Percentiles rank a stretch among this genome's conserved stretches.
These are phyloP conservation scores for Hypselothyrea guttata DNA, from an alignment of 2,888 invertebrate species.

Conservation along the genomic window DNA sequence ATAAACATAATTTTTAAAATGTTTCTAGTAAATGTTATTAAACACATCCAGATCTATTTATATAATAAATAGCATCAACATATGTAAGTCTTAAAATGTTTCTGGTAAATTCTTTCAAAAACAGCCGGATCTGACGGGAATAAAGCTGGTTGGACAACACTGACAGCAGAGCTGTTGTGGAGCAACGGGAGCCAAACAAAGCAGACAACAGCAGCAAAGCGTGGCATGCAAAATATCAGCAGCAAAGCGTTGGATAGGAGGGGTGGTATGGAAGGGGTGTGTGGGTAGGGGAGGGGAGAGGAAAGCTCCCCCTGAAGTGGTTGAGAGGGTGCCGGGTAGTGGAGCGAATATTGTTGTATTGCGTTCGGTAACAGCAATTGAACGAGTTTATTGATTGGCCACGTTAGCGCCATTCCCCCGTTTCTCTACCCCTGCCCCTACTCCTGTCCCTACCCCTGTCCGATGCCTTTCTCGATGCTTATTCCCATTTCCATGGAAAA, in stretches of 20 bases:
- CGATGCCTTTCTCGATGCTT: neutral
- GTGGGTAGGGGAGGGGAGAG: neutral
- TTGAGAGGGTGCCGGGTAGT: slow-evolving; percentile 26
- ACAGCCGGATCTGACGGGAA: no score
- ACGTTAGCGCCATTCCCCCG: neutral
- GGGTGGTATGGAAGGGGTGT: neutral
- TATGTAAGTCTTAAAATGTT: no score
- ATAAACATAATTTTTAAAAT: no score
- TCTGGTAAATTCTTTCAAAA: no score
- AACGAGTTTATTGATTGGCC: slow-evolving; percentile 55
- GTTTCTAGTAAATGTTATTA: no score
- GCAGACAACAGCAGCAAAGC: slow-evolving; percentile 52
- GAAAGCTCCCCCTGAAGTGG: neutral
- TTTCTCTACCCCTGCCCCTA: neutral
- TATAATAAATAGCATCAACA: no score
- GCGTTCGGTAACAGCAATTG: slow-evolving; percentile 43
- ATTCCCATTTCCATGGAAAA: neutral
- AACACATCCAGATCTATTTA: no score
- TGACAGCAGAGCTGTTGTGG: slow-evolving; percentile 9
- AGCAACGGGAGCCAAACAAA: slow-evolving; percentile 34
- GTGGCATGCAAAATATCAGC: slow-evolving; percentile 54
- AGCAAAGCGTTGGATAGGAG: slow-evolving; percentile 17
- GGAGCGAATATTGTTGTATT: slow-evolving; percentile 39
- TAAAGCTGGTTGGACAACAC: no score
- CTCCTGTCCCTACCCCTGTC: neutral